Conservation (phyloP, 2,113 vertebrate genomes). For the Oenanthe oenanthe region DNA sequence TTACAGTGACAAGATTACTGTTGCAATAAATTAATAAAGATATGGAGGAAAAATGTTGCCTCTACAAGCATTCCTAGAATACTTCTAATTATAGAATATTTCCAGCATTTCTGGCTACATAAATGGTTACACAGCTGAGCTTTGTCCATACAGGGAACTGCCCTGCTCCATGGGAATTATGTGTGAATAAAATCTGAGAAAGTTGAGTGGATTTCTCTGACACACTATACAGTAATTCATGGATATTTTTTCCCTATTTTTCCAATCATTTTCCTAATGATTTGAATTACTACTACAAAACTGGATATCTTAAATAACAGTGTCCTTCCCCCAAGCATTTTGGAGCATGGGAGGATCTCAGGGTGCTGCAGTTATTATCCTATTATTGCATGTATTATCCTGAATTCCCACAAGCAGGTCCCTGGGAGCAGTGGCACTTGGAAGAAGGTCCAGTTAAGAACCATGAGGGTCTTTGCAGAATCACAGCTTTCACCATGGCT, state of each 20-base stretch:
- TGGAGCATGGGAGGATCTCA: neutral
- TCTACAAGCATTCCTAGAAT: neutral
- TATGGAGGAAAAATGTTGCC: neutral
- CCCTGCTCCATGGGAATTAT: neutral
- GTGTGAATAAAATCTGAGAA: neutral
- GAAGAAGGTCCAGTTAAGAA: neutral
- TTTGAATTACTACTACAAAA: neutral
- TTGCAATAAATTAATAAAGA: neutral
- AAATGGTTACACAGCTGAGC: neutral
- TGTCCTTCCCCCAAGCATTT: neutral
- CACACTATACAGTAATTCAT: neutral
- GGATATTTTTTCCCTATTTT: neutral
- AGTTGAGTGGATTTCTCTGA: neutral
- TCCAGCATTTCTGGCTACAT: neutral
- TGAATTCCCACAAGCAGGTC: neutral
- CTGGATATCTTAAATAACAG: neutral
- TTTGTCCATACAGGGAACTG: neutral
- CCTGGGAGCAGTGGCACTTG: neutral
- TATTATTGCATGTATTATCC: neutral
- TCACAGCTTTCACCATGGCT: neutral
- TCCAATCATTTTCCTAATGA: neutral
- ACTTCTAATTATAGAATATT: conserved; percentile 10
- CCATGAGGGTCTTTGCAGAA: neutral
- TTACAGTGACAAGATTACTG: neutral
- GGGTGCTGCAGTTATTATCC: neutral